Base-by-base conservation (phyloP, 1,140 invertebrate species). In the Drosophila parvula region DNA sequence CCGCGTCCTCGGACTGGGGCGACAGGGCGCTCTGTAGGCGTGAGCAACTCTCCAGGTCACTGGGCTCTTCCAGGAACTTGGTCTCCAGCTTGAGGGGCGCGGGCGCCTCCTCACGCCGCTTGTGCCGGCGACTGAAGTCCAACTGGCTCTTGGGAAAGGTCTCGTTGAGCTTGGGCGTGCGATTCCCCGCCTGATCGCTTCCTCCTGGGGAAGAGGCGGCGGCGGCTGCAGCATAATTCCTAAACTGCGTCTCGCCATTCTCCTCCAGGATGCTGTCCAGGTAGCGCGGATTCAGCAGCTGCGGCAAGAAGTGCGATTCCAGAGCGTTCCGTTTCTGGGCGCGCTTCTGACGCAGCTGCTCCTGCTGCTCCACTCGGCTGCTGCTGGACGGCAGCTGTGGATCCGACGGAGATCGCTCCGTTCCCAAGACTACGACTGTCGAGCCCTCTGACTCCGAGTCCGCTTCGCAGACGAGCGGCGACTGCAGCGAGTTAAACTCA, bases 221-320 rank as follows among this genome's bases (percentile, higher is more conserved):
- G 18, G 11, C 18, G 18, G 50, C 34, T 1, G 18, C 34, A n/a
- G 51, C 51, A 12, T 57, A 48, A n/a, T 53, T 70, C 18, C 53
- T 53, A 28, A 64, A 81, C 91, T 70, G 90, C 77, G 93, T 47
- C 92, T 95, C 81, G 92, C 92, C 94, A 10, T 92, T 93, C 90
- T 95, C 94, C 77, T 95, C 95, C 58, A 93, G 92, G 67, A 95
- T 95, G 38, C 94, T 94, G 70, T 94, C 94, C 69, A 95, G 85
- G 67, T 93, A 94, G 73, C 94, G 92, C 59, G 93, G 94, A 75
- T 93, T 93, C 27, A 93, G 89, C 41, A 93, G 90, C 36, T 93
- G 92, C n/a, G 94, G 94, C 28, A 93, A 76, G 78, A 94, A 94
- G 88, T 94, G 93, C 61, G 93, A 90, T 43, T 93, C 93, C 27